Percentiles rank a stretch among this genome's conserved stretches.
These are phyloP conservation scores for Apaloderma vittatum DNA, from an alignment of 2,113 vertebrate species.

Conservation along the genomic window DNA sequence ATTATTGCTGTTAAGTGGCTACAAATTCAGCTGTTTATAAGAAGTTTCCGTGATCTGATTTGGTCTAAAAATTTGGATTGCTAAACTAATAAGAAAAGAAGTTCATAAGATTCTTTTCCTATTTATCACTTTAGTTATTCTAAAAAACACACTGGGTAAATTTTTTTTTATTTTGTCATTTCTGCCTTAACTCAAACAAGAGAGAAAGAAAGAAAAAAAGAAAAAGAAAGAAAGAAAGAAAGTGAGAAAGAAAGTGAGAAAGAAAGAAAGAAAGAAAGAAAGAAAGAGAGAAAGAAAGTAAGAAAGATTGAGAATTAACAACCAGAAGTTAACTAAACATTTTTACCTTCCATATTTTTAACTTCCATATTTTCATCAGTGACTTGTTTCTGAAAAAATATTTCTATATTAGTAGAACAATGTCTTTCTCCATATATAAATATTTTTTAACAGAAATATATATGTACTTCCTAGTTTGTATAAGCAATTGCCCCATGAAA, in stretches of 20 bases:
- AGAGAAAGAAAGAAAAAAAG: not conserved
- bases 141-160: not conserved
- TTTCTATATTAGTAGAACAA: not conserved
- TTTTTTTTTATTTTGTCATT: not conserved
- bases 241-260: not conserved
- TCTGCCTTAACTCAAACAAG: not conserved
- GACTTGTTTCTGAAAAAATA: not conserved
- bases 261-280: not conserved
- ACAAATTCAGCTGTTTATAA: not conserved
- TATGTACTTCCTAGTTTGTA: not conserved
- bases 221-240: not conserved
- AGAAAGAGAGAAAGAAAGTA: not conserved
- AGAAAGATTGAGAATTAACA: not conserved
- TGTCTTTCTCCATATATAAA: not conserved
- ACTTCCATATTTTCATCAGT: not conserved
- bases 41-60: not conserved
- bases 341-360: not conserved
- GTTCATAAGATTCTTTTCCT: not conserved
- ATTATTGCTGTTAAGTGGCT: not conserved
- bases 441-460: not conserved
- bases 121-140: not conserved
- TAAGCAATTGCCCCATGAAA: not conserved
- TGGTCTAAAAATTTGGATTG: not conserved
- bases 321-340: not conserved
- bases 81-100: not conserved